These are phyloP conservation scores for Heliornis fulica DNA, from an alignment of 2,113 vertebrate genomes.

Conservation along the genomic window DNA sequence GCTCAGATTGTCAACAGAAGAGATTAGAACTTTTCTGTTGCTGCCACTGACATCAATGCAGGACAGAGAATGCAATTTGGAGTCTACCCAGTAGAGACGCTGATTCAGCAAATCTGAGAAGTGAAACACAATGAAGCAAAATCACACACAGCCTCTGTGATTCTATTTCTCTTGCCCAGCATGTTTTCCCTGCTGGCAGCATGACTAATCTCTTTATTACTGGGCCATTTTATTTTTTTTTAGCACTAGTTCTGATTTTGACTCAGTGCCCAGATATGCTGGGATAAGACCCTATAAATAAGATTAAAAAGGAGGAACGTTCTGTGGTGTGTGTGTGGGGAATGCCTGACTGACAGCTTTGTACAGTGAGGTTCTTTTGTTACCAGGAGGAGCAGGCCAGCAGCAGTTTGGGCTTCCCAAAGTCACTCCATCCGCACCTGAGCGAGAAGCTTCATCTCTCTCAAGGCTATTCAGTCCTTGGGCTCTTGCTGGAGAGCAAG, in stretches of 20 bases:
- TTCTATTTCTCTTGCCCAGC: conserved; percentile 1
- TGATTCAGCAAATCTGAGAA: conserved; percentile 89
- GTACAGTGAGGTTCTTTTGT: not conserved
- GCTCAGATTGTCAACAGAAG: conserved; percentile 86
- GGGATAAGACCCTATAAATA: conserved; percentile 34
- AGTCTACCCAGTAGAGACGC: conserved; percentile 98
- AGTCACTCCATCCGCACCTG: not conserved
- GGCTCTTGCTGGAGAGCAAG: not conserved
- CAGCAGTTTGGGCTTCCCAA: not conserved
- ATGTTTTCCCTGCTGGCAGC: conserved; percentile 27
- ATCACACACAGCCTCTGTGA: conserved; percentile 27
- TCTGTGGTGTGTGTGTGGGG: not conserved
- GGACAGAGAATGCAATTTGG: conserved; percentile 94
- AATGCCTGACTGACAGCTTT: not conserved
- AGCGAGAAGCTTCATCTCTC: not conserved
- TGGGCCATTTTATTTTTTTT: not conserved
- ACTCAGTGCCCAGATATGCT: conserved; percentile 45
- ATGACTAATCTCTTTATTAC: conserved; percentile 55
- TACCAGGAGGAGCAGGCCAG: not conserved
- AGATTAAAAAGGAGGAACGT: conserved; percentile 33
- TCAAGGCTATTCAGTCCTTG: not conserved
- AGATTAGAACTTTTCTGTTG: conserved; percentile 91
- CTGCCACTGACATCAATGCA: conserved; percentile 91
- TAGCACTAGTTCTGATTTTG: conserved; percentile 25
- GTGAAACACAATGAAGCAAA: conserved; percentile 42